phyloP scores from a whole-genome alignment of 2,113 vertebrate genomes.

The Psammodynastes pulverulentus region DNA sequence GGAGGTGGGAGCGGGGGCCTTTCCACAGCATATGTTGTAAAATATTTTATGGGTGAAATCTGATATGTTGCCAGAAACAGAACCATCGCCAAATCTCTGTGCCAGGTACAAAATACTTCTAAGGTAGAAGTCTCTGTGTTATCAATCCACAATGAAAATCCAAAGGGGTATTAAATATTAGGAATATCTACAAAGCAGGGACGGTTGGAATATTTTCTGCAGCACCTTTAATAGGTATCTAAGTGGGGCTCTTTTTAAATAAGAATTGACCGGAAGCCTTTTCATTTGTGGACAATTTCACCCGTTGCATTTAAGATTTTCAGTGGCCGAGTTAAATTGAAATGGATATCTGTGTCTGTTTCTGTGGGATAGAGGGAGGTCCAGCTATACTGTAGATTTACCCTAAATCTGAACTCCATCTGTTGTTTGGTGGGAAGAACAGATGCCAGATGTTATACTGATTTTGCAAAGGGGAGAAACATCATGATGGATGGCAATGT shows the following conservation, averaged over 20 bases:
- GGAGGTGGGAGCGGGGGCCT: too few species aligned
- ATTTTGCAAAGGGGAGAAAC: neutral
- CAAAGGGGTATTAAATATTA: neutral
- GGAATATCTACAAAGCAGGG: neutral
- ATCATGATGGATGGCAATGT: slow-evolving; percentile 32
- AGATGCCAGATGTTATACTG: slow-evolving; percentile 12
- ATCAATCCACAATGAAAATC: neutral
- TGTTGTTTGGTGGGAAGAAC: neutral
- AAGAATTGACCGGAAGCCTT: neutral
- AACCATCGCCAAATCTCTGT: neutral
- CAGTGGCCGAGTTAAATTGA: neutral
- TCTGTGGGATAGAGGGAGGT: neutral
- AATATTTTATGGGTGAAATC: too few species aligned
- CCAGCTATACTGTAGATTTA: slow-evolving; percentile 9
- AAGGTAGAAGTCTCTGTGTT: neutral
- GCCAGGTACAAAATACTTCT: neutral
- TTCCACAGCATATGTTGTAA: too few species aligned
- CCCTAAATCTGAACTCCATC: neutral
- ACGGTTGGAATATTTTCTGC: neutral
- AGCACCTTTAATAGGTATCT: neutral
- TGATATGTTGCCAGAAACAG: too few species aligned
- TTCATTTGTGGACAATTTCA: neutral
- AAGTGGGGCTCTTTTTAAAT: neutral
- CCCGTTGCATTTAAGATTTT: neutral
- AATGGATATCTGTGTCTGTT: rapidly evolving